A percentile compares a stretch with the other conserved stretches of the same genome.
Conservation (phyloP, 1,140 invertebrate species). For the Bombus pyrosoma region DNA sequence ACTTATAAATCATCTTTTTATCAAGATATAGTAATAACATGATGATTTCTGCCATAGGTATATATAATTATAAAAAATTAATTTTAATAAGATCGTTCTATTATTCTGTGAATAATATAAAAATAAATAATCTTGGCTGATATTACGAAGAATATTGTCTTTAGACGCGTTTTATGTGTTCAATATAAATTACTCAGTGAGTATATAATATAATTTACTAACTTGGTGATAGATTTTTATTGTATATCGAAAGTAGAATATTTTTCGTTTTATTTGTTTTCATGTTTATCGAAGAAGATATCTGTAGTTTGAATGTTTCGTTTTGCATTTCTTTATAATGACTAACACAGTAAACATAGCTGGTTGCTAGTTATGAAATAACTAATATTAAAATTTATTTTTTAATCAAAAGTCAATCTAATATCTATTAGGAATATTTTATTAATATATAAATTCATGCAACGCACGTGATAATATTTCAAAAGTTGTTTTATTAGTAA, state of each 20-base stretch:
- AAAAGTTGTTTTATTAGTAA: background rate
- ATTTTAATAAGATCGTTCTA: background rate
- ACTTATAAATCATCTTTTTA: background rate
- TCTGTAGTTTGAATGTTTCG: background rate
- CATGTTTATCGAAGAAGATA: background rate
- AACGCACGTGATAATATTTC: slow-evolving; percentile 14
- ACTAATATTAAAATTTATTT: background rate
- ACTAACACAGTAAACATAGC: background rate
- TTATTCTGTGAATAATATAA: background rate
- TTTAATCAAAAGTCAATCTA: background rate
- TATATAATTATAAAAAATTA: background rate
- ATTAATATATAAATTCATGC: background rate
- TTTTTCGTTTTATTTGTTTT: background rate
- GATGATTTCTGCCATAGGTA: slow-evolving; percentile 7
- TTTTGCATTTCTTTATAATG: background rate
- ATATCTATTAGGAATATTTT: background rate
- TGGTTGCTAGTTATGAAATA: background rate
- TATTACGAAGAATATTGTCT: background rate
- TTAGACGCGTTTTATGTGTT: background rate
- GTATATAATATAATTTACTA: background rate
- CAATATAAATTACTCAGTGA: background rate
- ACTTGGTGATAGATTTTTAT: background rate
- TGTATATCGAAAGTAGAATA: background rate
- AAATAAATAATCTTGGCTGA: background rate
- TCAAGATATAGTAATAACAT: background rate